Conservation (phyloP, 2,888 invertebrate genomes). For the Nymphalis polychloros region DNA sequence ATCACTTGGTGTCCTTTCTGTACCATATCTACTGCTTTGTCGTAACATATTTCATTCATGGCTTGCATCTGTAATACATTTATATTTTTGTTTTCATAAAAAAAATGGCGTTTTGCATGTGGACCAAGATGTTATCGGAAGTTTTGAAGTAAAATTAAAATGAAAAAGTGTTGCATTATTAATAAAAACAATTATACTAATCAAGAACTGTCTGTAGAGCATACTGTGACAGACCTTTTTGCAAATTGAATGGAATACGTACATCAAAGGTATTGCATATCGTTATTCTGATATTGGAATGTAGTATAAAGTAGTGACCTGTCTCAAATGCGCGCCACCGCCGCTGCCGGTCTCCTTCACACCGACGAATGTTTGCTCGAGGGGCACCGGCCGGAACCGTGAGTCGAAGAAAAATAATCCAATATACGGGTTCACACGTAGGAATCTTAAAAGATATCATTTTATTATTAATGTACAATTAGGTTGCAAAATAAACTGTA, state of each 20-base stretch:
- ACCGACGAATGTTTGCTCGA: constrained; percentile 95
- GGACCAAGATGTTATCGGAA: too few relatives aligned
- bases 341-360: constrained; percentile 84
- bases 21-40: constrained; percentile 93
- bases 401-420: constrained; percentile 97
- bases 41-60: constrained; percentile 96
- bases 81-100: too few relatives aligned
- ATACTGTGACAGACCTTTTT: too few relatives aligned
- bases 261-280: too few relatives aligned
- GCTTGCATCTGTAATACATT: constrained; percentile 80
- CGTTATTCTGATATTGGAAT: too few relatives aligned
- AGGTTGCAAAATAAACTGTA: not conserved
- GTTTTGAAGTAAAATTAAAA: too few relatives aligned
- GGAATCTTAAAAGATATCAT: constrained; percentile 80
- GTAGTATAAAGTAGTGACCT: constrained; percentile 45
- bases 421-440: constrained; percentile 94
- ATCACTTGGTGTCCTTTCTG: constrained; percentile 96
- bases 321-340: constrained; percentile 68
- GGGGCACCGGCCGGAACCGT: constrained; percentile 96
- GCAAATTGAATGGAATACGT: too few relatives aligned
- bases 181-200: too few relatives aligned
- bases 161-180: too few relatives aligned
- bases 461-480: not conserved
- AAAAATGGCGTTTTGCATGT: too few relatives aligned
- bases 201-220: too few relatives aligned